Percentiles rank a stretch among this genome's conserved stretches.
Conservation (phyloP, 2,888 invertebrate genomes). For the Aspidiotus destructor region DNA sequence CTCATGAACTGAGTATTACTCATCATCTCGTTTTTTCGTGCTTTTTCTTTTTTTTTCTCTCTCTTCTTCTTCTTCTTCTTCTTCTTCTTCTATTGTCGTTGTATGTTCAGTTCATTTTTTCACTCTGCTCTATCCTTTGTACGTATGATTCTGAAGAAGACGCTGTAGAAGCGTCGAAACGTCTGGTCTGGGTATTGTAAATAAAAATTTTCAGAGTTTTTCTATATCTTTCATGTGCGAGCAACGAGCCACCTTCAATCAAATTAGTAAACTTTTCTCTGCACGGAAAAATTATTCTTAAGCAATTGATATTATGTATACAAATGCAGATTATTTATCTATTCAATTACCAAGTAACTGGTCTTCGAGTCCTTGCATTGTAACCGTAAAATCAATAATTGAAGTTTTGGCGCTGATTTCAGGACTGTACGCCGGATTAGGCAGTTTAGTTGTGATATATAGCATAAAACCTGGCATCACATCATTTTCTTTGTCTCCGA, state of each 20-base stretch:
- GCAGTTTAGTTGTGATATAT: conserved; percentile 90
- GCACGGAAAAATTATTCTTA: neutral
- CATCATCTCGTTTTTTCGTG: too few species aligned
- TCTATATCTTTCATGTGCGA: too few species aligned
- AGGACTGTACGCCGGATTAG: conserved; percentile 93
- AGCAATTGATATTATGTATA: neutral
- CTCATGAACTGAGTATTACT: too few species aligned
- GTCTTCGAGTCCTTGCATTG: conserved; percentile 91
- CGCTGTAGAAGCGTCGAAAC: too few species aligned
- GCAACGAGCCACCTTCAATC: neutral
- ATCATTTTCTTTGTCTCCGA: conserved; percentile 94
- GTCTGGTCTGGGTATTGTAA: too few species aligned
- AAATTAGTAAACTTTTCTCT: neutral
- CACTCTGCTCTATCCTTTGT: too few species aligned
- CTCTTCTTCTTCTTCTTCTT: too few species aligned
- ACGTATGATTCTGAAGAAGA: too few species aligned
- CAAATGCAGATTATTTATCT: neutral
- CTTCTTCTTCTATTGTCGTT: too few species aligned
- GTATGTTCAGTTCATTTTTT: too few species aligned
- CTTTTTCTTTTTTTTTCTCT: too few species aligned
- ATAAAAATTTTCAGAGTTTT: too few species aligned
- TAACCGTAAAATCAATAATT: conserved; percentile 95
- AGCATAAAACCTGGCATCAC: conserved; percentile 91
- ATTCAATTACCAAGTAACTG: conserved; percentile 60
- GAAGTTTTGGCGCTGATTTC: conserved; percentile 94